phyloP scores from a whole-genome alignment of 2,113 vertebrate species.

The Solenodon paradoxus region DNA sequence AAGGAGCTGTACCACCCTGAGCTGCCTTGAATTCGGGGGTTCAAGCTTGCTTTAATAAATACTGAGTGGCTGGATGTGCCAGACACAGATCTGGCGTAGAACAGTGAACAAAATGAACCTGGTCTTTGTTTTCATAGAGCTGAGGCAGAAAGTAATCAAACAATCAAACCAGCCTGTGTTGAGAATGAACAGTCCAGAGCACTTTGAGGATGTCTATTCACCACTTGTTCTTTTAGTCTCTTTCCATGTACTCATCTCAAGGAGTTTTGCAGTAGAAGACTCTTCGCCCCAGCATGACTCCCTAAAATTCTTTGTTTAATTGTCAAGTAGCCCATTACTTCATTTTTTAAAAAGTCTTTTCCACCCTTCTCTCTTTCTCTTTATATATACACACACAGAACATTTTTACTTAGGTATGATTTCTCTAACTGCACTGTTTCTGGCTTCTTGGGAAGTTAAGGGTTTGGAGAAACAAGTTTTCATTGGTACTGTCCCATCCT shows the following conservation, averaged over 20 bases:
- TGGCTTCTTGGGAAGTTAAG: not conserved
- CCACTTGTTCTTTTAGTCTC: not conserved
- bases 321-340: not conserved
- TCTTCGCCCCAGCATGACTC: not conserved
- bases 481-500: not conserved
- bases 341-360: not conserved
- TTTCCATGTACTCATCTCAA: not conserved
- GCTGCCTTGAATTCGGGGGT: rapidly evolving
- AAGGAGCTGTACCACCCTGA: rapidly evolving
- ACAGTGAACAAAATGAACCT: not conserved
- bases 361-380: not conserved
- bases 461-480: not conserved
- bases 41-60: not conserved
- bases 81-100: not conserved
- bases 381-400: too few relatives aligned
- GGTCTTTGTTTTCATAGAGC: not conserved
- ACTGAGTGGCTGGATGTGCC: not conserved
- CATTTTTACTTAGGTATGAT: not conserved
- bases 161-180: not conserved
- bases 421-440: not conserved
- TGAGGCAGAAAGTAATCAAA: not conserved
- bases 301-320: not conserved
- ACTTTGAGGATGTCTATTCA: not conserved
- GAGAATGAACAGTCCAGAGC: not conserved
- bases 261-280: not conserved